These are phyloP conservation scores for Andrena hattorfiana DNA, from an alignment of 2,888 invertebrate species.

Conservation along the genomic window DNA sequence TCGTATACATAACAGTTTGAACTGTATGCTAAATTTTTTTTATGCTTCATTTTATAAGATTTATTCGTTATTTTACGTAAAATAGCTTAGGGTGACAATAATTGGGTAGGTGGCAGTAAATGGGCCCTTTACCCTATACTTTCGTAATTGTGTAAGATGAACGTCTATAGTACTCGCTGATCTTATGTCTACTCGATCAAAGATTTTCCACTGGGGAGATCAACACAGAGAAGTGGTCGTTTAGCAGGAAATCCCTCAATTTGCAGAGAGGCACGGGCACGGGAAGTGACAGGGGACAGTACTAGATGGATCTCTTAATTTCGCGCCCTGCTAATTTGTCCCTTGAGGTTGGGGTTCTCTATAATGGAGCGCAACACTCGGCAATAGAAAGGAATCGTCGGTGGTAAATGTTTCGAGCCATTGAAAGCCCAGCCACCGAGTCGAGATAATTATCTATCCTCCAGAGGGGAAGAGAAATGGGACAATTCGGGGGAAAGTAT, in stretches of 20 bases:
- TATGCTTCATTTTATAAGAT: too few relatives aligned
- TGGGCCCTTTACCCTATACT: too few relatives aligned
- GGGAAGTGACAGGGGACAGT: not conserved
- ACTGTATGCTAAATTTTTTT: too few relatives aligned
- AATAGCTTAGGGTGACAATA: too few relatives aligned
- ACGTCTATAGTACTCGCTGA: too few relatives aligned
- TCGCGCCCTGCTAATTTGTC: conserved; percentile 63
- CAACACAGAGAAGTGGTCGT: too few relatives aligned
- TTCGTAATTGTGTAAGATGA: too few relatives aligned
- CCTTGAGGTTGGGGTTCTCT: conserved; percentile 63
- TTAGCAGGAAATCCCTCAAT: not conserved
- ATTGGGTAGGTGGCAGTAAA: too few relatives aligned
- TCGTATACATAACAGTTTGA: too few relatives aligned
- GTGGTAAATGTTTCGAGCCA: conserved; percentile 78
- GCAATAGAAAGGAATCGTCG: conserved; percentile 76
- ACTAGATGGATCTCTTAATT: conserved; percentile 60
- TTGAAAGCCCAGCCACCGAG: conserved; percentile 66
- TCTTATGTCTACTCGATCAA: not conserved
- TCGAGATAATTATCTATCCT: conserved; percentile 74
- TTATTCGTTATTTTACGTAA: too few relatives aligned
- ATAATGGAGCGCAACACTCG: conserved; percentile 76
- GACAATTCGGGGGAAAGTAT: not conserved
- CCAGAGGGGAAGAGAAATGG: conserved; percentile 30
- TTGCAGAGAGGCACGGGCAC: not conserved
- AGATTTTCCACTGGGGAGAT: conserved; percentile 3